phyloP scores from a whole-genome alignment of 2,888 invertebrate species.

The Tachina fera region DNA sequence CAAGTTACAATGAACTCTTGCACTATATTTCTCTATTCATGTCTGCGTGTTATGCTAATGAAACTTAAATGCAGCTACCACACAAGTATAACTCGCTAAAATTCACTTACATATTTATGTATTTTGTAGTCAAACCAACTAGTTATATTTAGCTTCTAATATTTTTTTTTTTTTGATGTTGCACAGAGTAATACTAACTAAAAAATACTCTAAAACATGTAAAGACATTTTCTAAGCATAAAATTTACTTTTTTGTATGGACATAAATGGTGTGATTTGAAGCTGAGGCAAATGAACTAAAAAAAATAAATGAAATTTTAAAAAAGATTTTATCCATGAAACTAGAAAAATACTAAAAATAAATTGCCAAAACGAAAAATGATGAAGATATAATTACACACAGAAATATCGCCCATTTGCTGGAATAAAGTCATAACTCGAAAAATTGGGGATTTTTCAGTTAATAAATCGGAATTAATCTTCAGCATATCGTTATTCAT shows the following conservation, averaged over 20 bases:
- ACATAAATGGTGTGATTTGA: conserved; percentile 30
- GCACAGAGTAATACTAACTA: conserved; percentile 4
- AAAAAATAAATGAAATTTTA: conserved; percentile 6
- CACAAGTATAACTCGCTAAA: not conserved
- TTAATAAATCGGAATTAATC: too few relatives aligned
- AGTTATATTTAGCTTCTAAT: conserved; percentile 46
- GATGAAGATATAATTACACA: not conserved
- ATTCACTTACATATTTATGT: not conserved
- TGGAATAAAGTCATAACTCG: too few relatives aligned
- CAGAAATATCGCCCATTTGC: too few relatives aligned
- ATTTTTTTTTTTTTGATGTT: conserved; percentile 27
- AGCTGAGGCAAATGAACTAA: not conserved
- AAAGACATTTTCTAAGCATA: conserved; percentile 31
- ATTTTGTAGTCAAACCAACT: conserved; percentile 39
- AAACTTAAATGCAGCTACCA: conserved; percentile 27
- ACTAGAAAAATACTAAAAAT: conserved; percentile 16
- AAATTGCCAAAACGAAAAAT: conserved; percentile 22
- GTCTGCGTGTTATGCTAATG: conserved; percentile 21
- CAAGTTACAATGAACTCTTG: conserved; percentile 68
- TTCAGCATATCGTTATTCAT: too few relatives aligned
- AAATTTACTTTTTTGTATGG: conserved; percentile 25
- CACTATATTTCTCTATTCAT: conserved; percentile 43
- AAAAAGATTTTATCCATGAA: conserved; percentile 29
- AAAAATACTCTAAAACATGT: conserved; percentile 25
- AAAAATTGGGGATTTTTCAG: too few relatives aligned